Conservation (phyloP, 2,113 vertebrate genomes). For the Falcunculus frontatus region DNA sequence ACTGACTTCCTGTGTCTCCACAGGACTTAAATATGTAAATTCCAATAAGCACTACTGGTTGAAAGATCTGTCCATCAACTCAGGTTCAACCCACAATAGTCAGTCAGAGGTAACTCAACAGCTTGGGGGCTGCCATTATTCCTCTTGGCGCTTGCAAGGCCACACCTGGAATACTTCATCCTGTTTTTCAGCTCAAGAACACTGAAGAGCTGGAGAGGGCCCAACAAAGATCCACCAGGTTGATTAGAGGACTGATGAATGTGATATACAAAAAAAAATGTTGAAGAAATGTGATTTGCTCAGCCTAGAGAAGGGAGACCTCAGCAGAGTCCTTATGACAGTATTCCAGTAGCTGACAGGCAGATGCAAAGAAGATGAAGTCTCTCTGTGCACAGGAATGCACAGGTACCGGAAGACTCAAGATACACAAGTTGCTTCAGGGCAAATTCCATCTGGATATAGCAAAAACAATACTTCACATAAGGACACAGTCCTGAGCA, state of each 20-base stretch:
- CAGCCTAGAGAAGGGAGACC: not conserved
- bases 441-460: not conserved
- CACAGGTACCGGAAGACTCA: not conserved
- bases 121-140: not conserved
- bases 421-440: not conserved
- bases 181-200: not conserved
- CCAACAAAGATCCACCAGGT: not conserved
- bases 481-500: not conserved
- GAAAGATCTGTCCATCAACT: no score
- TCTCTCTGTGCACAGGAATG: not conserved
- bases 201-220: not conserved
- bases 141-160: rapidly evolving
- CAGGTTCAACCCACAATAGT: no score
- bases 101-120: not conserved
- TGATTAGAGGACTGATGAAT: not conserved
- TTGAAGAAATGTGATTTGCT: not conserved
- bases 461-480: not conserved
- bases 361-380: not conserved
- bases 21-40: no score
- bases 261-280: not conserved
- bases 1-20: no score
- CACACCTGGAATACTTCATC: not conserved
- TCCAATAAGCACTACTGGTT: no score
- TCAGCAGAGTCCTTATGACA: not conserved
- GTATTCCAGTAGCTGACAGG: not conserved